Conservation (phyloP, 2,113 vertebrate species). For the Planiliza haematocheilus region DNA sequence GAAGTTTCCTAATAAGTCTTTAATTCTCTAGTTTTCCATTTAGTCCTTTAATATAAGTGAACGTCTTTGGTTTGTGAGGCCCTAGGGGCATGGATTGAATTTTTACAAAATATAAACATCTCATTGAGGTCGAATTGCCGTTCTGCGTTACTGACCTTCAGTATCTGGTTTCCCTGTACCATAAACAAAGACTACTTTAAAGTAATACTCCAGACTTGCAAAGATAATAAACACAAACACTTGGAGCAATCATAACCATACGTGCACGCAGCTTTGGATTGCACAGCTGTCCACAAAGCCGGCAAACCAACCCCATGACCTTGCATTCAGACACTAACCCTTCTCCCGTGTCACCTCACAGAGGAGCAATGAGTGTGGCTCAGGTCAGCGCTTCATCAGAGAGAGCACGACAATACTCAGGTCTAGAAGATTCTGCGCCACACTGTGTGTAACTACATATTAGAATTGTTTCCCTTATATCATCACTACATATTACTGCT, state of each 20-base stretch:
- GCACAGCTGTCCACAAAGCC: conserved; percentile 6
- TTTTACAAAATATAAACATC: neutral
- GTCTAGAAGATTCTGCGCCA: neutral
- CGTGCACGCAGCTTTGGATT: neutral
- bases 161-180: neutral
- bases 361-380: neutral
- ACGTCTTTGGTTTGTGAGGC: neutral
- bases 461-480: neutral
- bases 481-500: neutral
- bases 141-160: neutral
- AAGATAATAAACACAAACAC: neutral
- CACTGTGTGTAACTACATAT: neutral
- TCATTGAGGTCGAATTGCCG: neutral
- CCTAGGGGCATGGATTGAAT: neutral
- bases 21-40: neutral
- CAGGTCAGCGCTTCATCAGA: conserved; percentile 18
- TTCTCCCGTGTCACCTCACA: conserved; percentile 48
- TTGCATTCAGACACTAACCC: conserved; percentile 27
- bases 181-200: neutral
- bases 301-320: conserved; percentile 10
- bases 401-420: conserved; percentile 12
- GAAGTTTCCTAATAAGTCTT: neutral
- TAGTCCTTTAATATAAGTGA: neutral
- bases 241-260: too few species aligned
- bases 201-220: neutral